Evolutionary conservation across 1,140 invertebrate genomes (phyloP).

Genomic region (Trichonephila inaurata): DNA sequence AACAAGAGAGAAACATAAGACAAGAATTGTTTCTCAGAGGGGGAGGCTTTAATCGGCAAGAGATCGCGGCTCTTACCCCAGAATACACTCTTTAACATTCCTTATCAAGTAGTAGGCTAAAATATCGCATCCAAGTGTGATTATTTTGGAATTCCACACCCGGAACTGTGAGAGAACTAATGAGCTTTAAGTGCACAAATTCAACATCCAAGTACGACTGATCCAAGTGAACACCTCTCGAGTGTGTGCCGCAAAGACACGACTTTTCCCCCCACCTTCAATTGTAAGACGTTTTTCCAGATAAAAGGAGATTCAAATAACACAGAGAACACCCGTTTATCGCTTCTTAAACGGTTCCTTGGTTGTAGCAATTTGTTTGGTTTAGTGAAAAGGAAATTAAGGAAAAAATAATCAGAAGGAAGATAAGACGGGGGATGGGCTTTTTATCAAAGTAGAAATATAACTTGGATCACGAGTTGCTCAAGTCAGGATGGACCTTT

Average conservation of each 20-base stretch:
- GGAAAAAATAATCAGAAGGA: conserved; percentile 34
- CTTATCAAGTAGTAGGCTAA: conserved; percentile 61
- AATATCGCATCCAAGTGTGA: conserved; percentile 46
- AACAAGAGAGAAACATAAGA: neutral
- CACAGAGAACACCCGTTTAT: conserved; percentile 43
- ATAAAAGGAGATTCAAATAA: conserved; percentile 62
- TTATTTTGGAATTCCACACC: conserved; percentile 62
- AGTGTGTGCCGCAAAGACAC: conserved; percentile 94
- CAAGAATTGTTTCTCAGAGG: conserved; percentile 19
- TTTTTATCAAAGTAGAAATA: conserved; percentile 50
- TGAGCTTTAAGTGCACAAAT: conserved; percentile 57
- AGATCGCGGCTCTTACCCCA: conserved; percentile 9
- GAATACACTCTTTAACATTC: conserved; percentile 27
- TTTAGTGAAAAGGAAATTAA: conserved; percentile 66
- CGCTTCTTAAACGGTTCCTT: conserved; percentile 59
- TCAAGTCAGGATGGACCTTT: conserved; percentile 26
- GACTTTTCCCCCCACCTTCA: conserved; percentile 81
- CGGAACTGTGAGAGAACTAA: conserved; percentile 56
- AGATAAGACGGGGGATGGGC: conserved; percentile 50
- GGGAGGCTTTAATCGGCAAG: conserved; percentile 31
- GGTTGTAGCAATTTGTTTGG: conserved; percentile 33
- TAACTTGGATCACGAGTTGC: conserved; percentile 23
- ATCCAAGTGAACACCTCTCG: conserved; percentile 29
- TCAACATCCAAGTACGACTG: conserved; percentile 17
- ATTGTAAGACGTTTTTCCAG: conserved; percentile 65